phyloP scores from a whole-genome alignment of 2,888 invertebrate genomes.

The Lithophane leautieri region DNA sequence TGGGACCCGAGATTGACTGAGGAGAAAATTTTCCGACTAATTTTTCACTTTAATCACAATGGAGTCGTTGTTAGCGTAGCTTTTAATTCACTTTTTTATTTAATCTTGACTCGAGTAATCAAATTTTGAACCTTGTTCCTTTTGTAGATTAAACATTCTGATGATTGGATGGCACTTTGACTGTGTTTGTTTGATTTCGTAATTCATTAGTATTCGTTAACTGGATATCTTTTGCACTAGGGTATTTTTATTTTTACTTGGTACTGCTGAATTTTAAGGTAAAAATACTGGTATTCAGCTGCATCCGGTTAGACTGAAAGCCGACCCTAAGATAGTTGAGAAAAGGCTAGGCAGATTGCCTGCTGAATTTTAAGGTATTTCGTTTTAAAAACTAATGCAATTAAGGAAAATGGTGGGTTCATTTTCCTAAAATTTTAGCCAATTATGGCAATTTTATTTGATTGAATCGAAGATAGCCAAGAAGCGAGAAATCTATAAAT shows the following conservation, averaged over 20 bases:
- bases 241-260: neutral
- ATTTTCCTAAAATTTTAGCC: neutral
- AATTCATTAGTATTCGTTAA: conserved; percentile 20
- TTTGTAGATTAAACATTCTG: conserved; percentile 34
- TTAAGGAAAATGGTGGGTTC: neutral
- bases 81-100: conserved; percentile 64
- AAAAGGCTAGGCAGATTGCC: too few relatives aligned
- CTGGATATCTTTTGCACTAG: neutral
- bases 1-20: conserved; percentile 71
- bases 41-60: conserved; percentile 73
- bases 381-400: neutral
- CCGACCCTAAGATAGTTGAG: too few relatives aligned
- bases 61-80: conserved; percentile 61
- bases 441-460: neutral
- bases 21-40: conserved; percentile 60
- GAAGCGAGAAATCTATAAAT: conserved; percentile 47
- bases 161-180: conserved; percentile 40
- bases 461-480: conserved; percentile 28
- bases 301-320: too few relatives aligned
- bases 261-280: neutral
- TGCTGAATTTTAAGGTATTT: neutral
- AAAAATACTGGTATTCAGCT: too few relatives aligned
- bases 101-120: conserved; percentile 43
- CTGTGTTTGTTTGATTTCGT: conserved; percentile 35
- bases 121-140: conserved; percentile 39